Evolutionary conservation across 2,888 invertebrate species (phyloP).

Genomic region (Eilema caniola): DNA sequence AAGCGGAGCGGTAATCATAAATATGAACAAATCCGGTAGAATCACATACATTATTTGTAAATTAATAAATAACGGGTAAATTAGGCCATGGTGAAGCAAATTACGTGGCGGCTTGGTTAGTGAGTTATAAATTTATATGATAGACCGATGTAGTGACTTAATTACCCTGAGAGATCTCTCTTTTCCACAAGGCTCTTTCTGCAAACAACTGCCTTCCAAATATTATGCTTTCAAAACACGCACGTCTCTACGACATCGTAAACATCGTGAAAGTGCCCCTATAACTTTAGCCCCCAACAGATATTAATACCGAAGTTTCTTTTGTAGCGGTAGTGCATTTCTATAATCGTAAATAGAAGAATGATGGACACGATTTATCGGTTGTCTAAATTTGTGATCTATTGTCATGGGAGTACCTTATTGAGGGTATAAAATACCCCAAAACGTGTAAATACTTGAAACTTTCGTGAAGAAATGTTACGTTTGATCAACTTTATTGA

Average conservation of each 20-base stretch:
- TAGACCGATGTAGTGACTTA: not conserved
- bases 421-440: constrained; percentile 12
- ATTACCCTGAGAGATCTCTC: not conserved
- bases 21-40: no score
- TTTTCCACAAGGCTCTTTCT: not conserved
- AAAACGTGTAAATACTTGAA: not conserved
- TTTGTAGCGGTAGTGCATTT: constrained; percentile 40
- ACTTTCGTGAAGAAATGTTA: not conserved
- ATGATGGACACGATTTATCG: constrained; percentile 12
- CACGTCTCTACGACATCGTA: constrained; percentile 14
- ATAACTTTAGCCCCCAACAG: constrained; percentile 17
- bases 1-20: no score
- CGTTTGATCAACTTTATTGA: not conserved
- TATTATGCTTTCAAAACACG: constrained; percentile 16
- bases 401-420: not conserved
- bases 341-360: constrained; percentile 30
- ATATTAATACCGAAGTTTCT: constrained; percentile 43
- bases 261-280: constrained; percentile 19
- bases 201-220: not conserved
- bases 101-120: no score
- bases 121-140: not conserved
- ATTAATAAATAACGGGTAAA: no score
- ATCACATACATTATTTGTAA: no score
- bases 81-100: no score
- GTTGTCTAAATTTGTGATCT: not conserved